Percentiles rank a stretch among this genome's conserved stretches.
Conservation (phyloP, 2,888 invertebrate species). For the Leucoptera coffeella region DNA sequence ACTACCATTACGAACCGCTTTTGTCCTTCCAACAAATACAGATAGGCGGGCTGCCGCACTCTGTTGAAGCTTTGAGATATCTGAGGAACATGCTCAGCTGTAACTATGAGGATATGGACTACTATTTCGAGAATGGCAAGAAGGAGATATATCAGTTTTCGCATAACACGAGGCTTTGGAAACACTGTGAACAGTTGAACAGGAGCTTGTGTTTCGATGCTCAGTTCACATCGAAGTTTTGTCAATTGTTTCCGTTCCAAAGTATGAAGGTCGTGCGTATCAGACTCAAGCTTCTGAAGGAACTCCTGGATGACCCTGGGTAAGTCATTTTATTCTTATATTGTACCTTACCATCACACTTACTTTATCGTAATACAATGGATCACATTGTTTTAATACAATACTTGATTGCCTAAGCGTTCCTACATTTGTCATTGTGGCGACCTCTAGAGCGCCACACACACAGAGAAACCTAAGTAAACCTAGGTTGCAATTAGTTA, state of each 20-base stretch:
- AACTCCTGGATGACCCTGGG: slow-evolving; percentile 65
- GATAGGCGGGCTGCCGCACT: slow-evolving; percentile 67
- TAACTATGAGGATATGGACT: slow-evolving; percentile 66
- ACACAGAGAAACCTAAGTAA: too few species aligned
- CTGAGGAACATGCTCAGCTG: slow-evolving; percentile 70
- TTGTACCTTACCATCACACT: too few species aligned
- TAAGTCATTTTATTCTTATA: too few species aligned
- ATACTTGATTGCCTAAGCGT: too few species aligned
- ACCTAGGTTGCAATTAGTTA: too few species aligned
- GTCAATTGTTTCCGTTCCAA: slow-evolving; percentile 81
- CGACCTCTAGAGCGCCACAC: too few species aligned
- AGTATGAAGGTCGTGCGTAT: slow-evolving; percentile 83
- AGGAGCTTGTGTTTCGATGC: slow-evolving; percentile 41
- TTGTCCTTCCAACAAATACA: slow-evolving; percentile 77
- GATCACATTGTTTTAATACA: too few species aligned
- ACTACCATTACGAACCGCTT: slow-evolving; percentile 86
- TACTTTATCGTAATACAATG: too few species aligned
- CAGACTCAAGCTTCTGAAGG: slow-evolving; percentile 64
- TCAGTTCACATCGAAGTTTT: slow-evolving; percentile 69
- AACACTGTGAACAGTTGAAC: slow-evolving; percentile 64
- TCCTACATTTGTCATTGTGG: too few species aligned
- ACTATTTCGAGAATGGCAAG: slow-evolving; percentile 73
- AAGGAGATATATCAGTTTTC: slow-evolving; percentile 73
- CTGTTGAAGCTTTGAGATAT: slow-evolving; percentile 60
- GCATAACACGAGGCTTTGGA: slow-evolving; percentile 81